Conservation (phyloP, 2,888 invertebrate genomes). For the Bombyx huttoni region DNA sequence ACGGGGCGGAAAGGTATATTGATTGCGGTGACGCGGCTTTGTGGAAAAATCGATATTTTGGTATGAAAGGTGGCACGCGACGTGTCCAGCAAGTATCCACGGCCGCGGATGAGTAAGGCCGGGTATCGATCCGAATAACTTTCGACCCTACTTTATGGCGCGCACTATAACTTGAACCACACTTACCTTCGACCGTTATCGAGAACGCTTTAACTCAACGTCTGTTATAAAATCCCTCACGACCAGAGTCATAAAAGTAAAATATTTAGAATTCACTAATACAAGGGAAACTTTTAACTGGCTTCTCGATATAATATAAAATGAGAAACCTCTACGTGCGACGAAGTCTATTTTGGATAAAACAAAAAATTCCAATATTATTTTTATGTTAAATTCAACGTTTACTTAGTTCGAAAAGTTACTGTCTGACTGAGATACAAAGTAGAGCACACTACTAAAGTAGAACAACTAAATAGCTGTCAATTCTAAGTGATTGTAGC, state of each 20-base stretch:
- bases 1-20: constrained; percentile 70
- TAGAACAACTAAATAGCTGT: not conserved
- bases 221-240: constrained; percentile 26
- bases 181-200: constrained; percentile 30
- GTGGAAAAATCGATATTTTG: constrained; percentile 70
- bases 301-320: no score
- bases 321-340: no score
- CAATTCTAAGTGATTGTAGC: not conserved
- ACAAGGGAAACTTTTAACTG: not conserved
- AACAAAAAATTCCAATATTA: not conserved
- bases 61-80: constrained; percentile 69
- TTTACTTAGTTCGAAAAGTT: not conserved
- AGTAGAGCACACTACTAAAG: no score
- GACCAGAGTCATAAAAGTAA: constrained; percentile 14
- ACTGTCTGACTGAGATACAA: not conserved
- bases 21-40: constrained; percentile 71
- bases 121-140: constrained; percentile 58
- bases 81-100: constrained; percentile 49
- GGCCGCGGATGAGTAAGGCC: constrained; percentile 57
- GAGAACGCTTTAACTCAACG: constrained; percentile 26
- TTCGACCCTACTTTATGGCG: constrained; percentile 58
- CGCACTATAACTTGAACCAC: constrained; percentile 42
- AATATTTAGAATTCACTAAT: constrained; percentile 8
- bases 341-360: no score
- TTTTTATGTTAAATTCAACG: not conserved